Base-by-base conservation (phyloP, 2,113 vertebrate species). In the Cettia cetti region DNA sequence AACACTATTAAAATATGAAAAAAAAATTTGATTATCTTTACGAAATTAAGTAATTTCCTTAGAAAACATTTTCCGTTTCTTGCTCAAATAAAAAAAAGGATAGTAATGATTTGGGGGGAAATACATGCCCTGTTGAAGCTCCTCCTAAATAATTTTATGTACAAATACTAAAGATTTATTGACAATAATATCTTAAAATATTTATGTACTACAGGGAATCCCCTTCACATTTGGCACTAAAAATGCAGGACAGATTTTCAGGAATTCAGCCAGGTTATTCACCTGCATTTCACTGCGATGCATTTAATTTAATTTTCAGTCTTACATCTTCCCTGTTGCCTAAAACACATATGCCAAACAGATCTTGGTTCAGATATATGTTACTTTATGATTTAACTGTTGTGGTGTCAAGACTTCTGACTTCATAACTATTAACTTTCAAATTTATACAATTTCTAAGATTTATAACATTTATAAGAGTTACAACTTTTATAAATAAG, bases 201-300 rank as follows among this genome's bases (percentile, higher is more conserved):
- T 53, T 35, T 42, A 17, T 54, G 27, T 77, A 22, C 59, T 69
- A 50, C 60, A 80, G 28, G 66, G 26, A 94, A 91, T 76, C 52
- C 15, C 22, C 21, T 64, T 82, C 56, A 7, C 19, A 22, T 68
- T 69, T 68, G 31, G 20, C 39, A 7, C 59, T 56, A 86, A 77
- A 93, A 93, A 56, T 44, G 40, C 33, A 74, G 27, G 37, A 69
- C 37, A 52, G 72, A 64, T 81, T 95, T 96, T 94, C 70, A 93
- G 63, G 49, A 52, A 10, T 90, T 93, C 71, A 40, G 26, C 9
- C 47, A 79, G 27, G 15, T 28, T 70, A 70, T 44, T 49, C 39
- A 35, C 9, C 27, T 86, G 39, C 35, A 23, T 70, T 86, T 68
- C 44, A 76, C 76, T 44, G n/a, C 40, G 33, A 64, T 59, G 6